A percentile compares a stretch with the other conserved stretches of the same genome.
These are phyloP conservation scores for Drosophila kambysellisi DNA, from an alignment of 2,888 invertebrate genomes.

Conservation along the genomic window DNA sequence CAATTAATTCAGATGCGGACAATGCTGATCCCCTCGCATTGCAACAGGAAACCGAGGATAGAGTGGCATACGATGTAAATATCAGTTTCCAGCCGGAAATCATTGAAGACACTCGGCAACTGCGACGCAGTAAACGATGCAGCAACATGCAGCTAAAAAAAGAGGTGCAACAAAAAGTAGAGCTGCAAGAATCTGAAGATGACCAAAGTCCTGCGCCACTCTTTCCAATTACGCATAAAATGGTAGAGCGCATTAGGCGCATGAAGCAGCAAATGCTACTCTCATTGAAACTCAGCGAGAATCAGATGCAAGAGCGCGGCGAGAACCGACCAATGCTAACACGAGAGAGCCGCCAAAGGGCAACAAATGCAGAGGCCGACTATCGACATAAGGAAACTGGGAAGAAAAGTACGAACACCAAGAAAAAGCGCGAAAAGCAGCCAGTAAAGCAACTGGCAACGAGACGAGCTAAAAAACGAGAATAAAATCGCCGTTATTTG, in stretches of 20 bases:
- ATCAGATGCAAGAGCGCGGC: slow-evolving; percentile 29
- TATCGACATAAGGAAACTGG: slow-evolving; percentile 24
- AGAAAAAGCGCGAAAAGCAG: slow-evolving; percentile 21
- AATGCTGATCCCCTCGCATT: slow-evolving; percentile 23
- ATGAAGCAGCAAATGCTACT: slow-evolving; percentile 60
- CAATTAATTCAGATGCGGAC: background rate
- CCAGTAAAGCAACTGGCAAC: slow-evolving; percentile 34
- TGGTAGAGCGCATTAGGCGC: slow-evolving; percentile 49
- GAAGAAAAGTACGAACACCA: slow-evolving; percentile 7
- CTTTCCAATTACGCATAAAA: slow-evolving; percentile 44
- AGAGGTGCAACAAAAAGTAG: background rate
- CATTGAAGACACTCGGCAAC: background rate
- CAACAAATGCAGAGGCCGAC: slow-evolving; percentile 5
- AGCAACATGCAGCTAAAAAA: background rate
- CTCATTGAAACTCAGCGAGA: slow-evolving; percentile 47
- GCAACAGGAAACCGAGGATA: background rate
- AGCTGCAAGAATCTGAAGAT: background rate
- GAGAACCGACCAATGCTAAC: slow-evolving; percentile 32
- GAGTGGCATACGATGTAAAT: background rate
- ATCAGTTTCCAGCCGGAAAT: slow-evolving; percentile 3
- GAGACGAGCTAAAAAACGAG: slow-evolving; percentile 25
- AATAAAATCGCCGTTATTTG: slow-evolving; percentile 14
- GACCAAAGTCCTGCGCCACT: background rate
- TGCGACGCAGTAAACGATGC: slow-evolving; percentile 23
- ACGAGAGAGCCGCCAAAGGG: slow-evolving; percentile 7